Percentiles rank a stretch among this genome's conserved stretches.
Evolutionary conservation across 2,888 invertebrate species (phyloP).

Genomic region (Papilio elwesi): DNA sequence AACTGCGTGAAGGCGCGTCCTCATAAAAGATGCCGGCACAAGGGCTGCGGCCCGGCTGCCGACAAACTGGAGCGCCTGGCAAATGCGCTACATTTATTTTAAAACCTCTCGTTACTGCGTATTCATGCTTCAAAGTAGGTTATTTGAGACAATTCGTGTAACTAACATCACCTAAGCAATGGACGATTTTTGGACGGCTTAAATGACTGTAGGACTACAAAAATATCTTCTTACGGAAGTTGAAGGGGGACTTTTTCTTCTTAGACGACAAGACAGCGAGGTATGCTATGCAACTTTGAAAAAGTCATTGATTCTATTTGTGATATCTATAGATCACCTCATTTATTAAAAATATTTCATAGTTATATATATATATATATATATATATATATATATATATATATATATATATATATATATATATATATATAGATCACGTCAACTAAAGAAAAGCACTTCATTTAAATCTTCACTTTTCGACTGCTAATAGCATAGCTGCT

Average conservation of each 20-base stretch:
- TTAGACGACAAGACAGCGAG: not conserved
- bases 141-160: conserved; percentile 38
- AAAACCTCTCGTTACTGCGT: conserved; percentile 41
- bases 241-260: not conserved
- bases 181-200: not conserved
- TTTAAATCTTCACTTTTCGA: too few relatives aligned
- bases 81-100: conserved; percentile 51
- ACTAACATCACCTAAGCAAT: conserved; percentile 40
- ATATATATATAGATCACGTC: too few relatives aligned
- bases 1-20: conserved; percentile 45
- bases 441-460: too few relatives aligned
- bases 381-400: too few relatives aligned
- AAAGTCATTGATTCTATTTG: too few relatives aligned
- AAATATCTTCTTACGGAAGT: not conserved
- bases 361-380: too few relatives aligned
- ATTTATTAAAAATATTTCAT: too few relatives aligned
- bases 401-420: too few relatives aligned
- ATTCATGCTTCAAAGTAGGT: conserved; percentile 39
- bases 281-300: too few relatives aligned
- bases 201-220: not conserved
- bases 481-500: too few relatives aligned
- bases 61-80: conserved; percentile 49
- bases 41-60: conserved; percentile 53
- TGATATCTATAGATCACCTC: too few relatives aligned
- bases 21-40: conserved; percentile 53